Evolutionary conservation across 2,113 vertebrate species (phyloP).

Genomic region (Rhabdomys dilectus): DNA sequence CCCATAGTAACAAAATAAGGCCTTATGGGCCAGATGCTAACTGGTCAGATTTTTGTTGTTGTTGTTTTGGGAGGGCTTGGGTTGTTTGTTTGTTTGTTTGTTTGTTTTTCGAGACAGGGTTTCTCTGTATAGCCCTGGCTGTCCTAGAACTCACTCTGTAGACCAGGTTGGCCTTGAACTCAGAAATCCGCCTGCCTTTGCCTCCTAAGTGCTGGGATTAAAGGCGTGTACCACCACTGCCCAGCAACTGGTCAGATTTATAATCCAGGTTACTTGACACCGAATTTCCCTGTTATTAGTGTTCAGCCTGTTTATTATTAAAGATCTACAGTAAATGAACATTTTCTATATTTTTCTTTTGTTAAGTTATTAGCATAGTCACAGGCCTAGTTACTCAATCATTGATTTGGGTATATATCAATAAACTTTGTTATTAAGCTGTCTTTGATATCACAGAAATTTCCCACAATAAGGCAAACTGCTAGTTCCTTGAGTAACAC

Average conservation of each 20-base stretch:
- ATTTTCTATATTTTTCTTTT: background rate
- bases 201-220: too few species aligned
- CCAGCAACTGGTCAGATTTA: background rate
- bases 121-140: too few species aligned
- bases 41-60: background rate
- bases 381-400: background rate
- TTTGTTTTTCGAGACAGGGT: too few species aligned
- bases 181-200: too few species aligned
- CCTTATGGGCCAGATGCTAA: background rate
- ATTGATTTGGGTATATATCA: background rate
- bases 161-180: too few species aligned
- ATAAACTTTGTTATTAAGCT: background rate
- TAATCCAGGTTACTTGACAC: background rate
- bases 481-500: background rate
- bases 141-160: too few species aligned
- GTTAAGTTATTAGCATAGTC: conserved; percentile 12
- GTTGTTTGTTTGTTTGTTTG: too few species aligned
- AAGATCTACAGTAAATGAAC: background rate
- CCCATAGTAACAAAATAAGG: background rate
- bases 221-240: too few species aligned
- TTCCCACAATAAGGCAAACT: background rate
- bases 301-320: background rate
- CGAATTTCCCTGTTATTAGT: background rate
- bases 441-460: background rate
- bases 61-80: too few species aligned